Conservation (phyloP, 2,797 vertebrate genomes). For the Mionectes olivaceus region DNA sequence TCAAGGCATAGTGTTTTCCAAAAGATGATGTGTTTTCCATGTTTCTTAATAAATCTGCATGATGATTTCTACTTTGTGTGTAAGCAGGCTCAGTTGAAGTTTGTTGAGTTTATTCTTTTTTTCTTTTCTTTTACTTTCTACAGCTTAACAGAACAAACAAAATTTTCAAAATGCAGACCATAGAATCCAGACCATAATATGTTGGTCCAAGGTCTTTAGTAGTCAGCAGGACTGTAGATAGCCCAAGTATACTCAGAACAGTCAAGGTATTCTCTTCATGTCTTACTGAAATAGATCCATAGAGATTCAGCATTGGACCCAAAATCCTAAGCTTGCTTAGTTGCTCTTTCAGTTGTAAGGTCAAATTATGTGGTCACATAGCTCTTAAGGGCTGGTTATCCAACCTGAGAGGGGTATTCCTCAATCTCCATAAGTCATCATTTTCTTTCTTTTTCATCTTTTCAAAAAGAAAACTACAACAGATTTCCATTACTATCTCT, state of each 20-base stretch:
- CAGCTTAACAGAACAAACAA: background rate
- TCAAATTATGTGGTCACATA: background rate
- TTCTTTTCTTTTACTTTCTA: background rate
- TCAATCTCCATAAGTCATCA: background rate
- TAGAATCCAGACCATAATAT: background rate
- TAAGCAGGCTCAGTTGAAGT: background rate
- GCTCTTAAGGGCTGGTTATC: background rate
- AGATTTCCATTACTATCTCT: background rate
- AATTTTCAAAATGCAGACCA: background rate
- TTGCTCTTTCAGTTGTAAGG: background rate
- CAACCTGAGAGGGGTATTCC: background rate
- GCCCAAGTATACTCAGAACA: background rate
- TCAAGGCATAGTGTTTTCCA: slow-evolving; percentile 13
- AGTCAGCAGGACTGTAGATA: background rate
- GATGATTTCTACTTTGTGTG: slow-evolving; percentile 33
- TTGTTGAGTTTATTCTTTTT: background rate
- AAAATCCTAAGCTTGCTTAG: background rate
- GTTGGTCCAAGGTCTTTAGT: background rate
- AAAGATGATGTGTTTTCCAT: slow-evolving; percentile 33
- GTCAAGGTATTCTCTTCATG: background rate
- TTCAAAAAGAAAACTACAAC: background rate
- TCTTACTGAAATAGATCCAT: background rate
- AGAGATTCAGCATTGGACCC: background rate
- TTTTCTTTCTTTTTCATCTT: background rate
- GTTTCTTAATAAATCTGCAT: slow-evolving; percentile 45